A percentile compares a stretch with the other conserved stretches of the same genome.
Evolutionary conservation across 2,888 invertebrate species (phyloP).

Genomic region (Lymantria monacha): DNA sequence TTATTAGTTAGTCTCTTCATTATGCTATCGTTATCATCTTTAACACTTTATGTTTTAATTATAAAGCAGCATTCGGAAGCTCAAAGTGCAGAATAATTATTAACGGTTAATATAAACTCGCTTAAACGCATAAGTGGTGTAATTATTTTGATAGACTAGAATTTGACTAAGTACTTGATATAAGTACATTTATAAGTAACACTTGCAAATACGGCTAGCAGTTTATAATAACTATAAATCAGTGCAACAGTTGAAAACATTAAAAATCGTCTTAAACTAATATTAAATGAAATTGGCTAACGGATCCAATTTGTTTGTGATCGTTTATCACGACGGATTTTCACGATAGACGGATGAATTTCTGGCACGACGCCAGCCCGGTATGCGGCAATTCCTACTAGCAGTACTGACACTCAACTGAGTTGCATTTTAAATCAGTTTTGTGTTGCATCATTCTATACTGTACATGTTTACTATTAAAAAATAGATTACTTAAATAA

Average conservation of each 20-base stretch:
- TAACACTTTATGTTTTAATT: too few species aligned
- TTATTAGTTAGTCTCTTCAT: too few species aligned
- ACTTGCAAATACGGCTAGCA: too few species aligned
- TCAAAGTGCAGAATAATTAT: too few species aligned
- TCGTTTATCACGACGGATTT: conserved; percentile 42
- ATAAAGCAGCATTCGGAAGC: too few species aligned
- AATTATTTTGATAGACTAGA: too few species aligned
- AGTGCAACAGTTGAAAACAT: conserved; percentile 29
- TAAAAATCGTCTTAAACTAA: conserved; percentile 18
- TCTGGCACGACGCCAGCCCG: conserved; percentile 47
- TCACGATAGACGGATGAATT: conserved; percentile 33
- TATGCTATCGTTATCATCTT: too few species aligned
- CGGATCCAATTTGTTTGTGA: conserved; percentile 40
- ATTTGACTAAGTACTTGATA: too few species aligned
- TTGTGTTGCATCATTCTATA: conserved; percentile 28
- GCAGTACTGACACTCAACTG: conserved; percentile 11
- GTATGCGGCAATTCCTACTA: conserved; percentile 11
- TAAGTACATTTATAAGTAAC: too few species aligned
- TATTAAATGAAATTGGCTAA: conserved; percentile 38
- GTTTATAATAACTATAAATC: conserved; percentile 7
- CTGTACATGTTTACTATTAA: background rate
- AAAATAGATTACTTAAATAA: background rate
- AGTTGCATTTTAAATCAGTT: conserved; percentile 33
- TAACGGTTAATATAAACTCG: too few species aligned
- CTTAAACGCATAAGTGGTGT: too few species aligned